A percentile compares a stretch with the other conserved stretches of the same genome.
Conservation (phyloP, 2,113 vertebrate genomes). For the Lagopus muta region DNA sequence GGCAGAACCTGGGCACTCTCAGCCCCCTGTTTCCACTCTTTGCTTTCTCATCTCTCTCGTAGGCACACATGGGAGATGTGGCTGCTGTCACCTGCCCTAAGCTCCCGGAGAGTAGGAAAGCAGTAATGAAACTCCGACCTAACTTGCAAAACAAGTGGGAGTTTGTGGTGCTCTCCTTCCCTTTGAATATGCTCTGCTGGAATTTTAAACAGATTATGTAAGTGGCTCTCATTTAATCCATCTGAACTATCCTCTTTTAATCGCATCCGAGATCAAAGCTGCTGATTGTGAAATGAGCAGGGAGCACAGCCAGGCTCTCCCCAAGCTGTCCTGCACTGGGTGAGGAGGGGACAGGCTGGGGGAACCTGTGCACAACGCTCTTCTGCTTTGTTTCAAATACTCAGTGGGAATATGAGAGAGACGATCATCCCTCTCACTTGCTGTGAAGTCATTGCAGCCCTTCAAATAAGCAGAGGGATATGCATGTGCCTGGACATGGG, state of each 20-base stretch:
- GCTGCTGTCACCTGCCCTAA: neutral
- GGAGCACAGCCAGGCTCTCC: neutral
- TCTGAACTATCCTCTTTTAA: slow-evolving; percentile 49
- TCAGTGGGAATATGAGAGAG: neutral
- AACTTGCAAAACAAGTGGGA: neutral
- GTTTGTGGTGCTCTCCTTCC: neutral
- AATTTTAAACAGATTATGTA: slow-evolving; percentile 72
- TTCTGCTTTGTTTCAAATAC: neutral
- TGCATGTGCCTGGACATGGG: neutral
- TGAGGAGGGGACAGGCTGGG: neutral
- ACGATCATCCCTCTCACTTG: neutral
- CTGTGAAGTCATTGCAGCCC: neutral
- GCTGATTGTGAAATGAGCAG: slow-evolving; percentile 19
- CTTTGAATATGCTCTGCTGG: neutral
- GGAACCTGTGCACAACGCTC: neutral
- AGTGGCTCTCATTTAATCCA: slow-evolving; percentile 63
- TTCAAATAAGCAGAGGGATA: neutral
- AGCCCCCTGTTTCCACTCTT: neutral
- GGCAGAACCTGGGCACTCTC: fast-evolving
- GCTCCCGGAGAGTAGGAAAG: neutral
- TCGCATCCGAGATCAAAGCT: slow-evolving; percentile 51
- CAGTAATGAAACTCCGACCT: neutral
- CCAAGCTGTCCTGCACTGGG: neutral
- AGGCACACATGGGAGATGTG: fast-evolving
- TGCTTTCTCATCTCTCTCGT: neutral